Evolutionary conservation across 2,888 invertebrate genomes (phyloP).

Genomic region (Achlya flavicornis): DNA sequence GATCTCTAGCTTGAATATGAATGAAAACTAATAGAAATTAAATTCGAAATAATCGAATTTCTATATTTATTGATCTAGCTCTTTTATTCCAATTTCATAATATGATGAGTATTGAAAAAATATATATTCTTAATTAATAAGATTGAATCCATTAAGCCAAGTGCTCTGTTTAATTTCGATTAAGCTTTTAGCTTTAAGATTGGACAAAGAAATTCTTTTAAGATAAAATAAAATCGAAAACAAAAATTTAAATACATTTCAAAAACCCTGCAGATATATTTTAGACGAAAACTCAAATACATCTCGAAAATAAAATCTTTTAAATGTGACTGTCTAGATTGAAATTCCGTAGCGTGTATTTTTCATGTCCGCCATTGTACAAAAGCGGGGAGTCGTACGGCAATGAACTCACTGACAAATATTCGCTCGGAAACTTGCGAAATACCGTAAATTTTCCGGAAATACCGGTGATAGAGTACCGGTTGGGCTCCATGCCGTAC

Average conservation of each 20-base stretch:
- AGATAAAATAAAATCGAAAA: too few species aligned
- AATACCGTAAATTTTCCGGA: constrained; percentile 31
- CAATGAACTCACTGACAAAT: constrained; percentile 37
- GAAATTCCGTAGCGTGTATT: constrained; percentile 19
- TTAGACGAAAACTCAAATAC: constrained; percentile 13
- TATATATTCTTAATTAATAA: neutral
- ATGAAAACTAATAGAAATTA: too few species aligned
- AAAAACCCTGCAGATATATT: neutral
- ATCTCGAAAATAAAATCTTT: constrained; percentile 16
- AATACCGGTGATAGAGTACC: constrained; percentile 29
- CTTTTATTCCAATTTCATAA: neutral
- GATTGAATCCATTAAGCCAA: neutral
- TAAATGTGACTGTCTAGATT: constrained; percentile 16
- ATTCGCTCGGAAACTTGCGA: constrained; percentile 29
- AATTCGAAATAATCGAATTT: too few species aligned
- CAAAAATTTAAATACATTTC: neutral
- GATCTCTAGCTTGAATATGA: too few species aligned
- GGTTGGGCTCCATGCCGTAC: constrained; percentile 4
- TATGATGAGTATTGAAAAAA: too few species aligned
- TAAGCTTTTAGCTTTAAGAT: neutral
- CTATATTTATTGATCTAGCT: too few species aligned
- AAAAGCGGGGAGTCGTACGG: constrained; percentile 24
- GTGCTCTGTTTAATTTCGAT: neutral
- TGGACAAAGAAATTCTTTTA: neutral
- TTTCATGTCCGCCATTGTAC: constrained; percentile 23